Base-by-base conservation (phyloP, 2,888 invertebrate species). In the Tetranychus truncatus region DNA sequence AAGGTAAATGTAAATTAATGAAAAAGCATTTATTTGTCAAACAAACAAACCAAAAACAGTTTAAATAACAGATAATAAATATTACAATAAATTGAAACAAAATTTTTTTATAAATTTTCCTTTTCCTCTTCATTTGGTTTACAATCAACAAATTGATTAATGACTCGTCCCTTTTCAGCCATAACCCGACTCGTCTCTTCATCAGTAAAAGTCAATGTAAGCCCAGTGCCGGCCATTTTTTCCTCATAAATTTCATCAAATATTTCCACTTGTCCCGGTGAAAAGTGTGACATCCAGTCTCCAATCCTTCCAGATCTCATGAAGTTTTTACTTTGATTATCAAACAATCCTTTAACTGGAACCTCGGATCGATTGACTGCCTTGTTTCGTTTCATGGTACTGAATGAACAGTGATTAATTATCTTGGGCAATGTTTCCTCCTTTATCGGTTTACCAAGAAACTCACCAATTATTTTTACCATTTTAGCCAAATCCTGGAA, bases 381-480 rank as follows among this genome's bases (percentile, higher is more conserved):
- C 44, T 81, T 80, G 79, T 84, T 84, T 45, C 79, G 78, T 78
- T 82, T 83, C 84, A 84, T 84, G 55, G 79, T 80, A 45, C 80
- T 79, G 79, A 84, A 84, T 24, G 81, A 80, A 77, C 83, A 83
- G 78, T 83, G 82, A 18, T 80, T 74, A 11, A 80, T 80, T 11
- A 84, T 81, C 1, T 77, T 78, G 1, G 79, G 76, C 15, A 82
- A 79, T 74, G 81, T 79, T 0, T 83, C 82, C 0, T 84, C 84
- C 0, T 83, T 81, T 75, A 85, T 84, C 71, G 81, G 78, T n/a
- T 79, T 76, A 69, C 84, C 83, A 6, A 88, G 81, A 81, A 88
- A 88, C 20, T 82, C 79, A 75, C 85, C 84, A 18, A 87, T 83
- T 8, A 82, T 81, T 15, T 80, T 81, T 18, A 88, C 85, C 79